A percentile compares a stretch with the other conserved stretches of the same genome.
phyloP scores from a whole-genome alignment of 2,113 vertebrate species.

The Microtus pennsylvanicus region DNA sequence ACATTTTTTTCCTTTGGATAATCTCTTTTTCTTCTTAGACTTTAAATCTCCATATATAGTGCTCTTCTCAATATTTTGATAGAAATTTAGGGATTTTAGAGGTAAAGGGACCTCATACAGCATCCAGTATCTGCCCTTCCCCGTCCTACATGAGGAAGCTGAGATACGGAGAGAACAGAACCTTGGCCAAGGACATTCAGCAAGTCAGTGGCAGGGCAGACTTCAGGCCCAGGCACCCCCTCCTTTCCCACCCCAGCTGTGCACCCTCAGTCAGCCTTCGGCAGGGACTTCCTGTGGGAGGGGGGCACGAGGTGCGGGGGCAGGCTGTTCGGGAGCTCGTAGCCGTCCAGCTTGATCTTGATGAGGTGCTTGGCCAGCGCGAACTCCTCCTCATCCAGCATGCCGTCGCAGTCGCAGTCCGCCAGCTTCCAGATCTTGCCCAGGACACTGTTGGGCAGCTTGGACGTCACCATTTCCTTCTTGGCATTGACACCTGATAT shows the following conservation, averaged over 20 bases:
- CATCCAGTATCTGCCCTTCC: background rate
- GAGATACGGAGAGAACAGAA: conserved; percentile 12
- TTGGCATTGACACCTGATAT: conserved; percentile 96
- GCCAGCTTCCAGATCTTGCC: conserved; percentile 99
- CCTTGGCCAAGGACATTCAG: background rate
- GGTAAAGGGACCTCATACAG: conserved; percentile 26
- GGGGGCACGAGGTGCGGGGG: conserved; percentile 95
- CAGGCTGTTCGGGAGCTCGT: conserved; percentile 92
- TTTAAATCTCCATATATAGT: background rate
- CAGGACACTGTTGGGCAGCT: conserved; percentile 95
- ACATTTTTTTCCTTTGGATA: background rate
- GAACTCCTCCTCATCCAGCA: conserved; percentile 98
- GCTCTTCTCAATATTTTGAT: background rate
- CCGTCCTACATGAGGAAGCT: background rate
- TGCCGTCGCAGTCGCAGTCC: conserved; percentile 95
- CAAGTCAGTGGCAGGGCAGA: background rate
- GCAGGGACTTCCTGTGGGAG: conserved; percentile 92
- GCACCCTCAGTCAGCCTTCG: conserved; percentile 86
- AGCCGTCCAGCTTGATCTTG: conserved; percentile 97
- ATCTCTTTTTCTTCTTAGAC: conserved; percentile 20
- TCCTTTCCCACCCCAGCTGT: fast-evolving
- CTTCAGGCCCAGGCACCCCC: background rate
- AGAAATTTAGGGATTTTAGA: conserved; percentile 55
- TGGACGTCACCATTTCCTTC: conserved; percentile 98
- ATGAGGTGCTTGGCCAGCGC: conserved; percentile 97